Base-by-base conservation (phyloP, 2,888 invertebrate species). In the Caenorhabditis japonica region DNA sequence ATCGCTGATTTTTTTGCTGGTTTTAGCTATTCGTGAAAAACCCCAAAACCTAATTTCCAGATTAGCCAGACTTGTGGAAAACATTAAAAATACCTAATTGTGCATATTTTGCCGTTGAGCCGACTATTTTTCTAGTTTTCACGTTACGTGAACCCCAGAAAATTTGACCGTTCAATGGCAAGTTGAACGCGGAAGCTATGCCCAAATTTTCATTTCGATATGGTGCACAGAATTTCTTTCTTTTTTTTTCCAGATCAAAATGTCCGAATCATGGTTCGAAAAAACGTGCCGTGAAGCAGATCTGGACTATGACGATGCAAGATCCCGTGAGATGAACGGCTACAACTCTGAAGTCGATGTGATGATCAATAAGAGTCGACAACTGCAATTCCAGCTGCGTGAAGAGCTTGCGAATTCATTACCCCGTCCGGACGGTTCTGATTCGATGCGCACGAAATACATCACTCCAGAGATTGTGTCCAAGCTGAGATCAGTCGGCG, bases 211-310 rank as follows among this genome's bases (percentile, higher is more conserved):
- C n/a, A n/a, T n/a, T n/a, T n/a, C n/a, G n/a, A n/a, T n/a, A n/a
- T n/a, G n/a, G n/a, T n/a, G 4, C 43, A 8, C 10, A n/a, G 33
- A 19, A 7, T 17, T 7, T 8, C 27, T 39, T 23, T 21, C 10
- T 52, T n/a, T 13, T 7, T 38, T 30, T 30, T 86, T 87, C 75
- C 38, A 84, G 83, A 77, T 78, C 36, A 73, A 79, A 82, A 49
- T 83, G 84, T 66, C 77, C n/a, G 91, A 91, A 76, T 93, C 93
- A 21, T 97, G 97, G 97, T 90, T 94, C 85, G 92, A 93, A 81
- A 93, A 92, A 87, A 92, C 93, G 1, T 94, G 94, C 0, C 91
- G 92, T 76, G 94, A 95, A 79, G 93, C 95, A 92, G 97, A 97
- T 88, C 85, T 91, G 39, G 89, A 89, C 12, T 89, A 95, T 2